Base-by-base conservation (phyloP, 2,888 invertebrate genomes). In the Miltochrista miniata region DNA sequence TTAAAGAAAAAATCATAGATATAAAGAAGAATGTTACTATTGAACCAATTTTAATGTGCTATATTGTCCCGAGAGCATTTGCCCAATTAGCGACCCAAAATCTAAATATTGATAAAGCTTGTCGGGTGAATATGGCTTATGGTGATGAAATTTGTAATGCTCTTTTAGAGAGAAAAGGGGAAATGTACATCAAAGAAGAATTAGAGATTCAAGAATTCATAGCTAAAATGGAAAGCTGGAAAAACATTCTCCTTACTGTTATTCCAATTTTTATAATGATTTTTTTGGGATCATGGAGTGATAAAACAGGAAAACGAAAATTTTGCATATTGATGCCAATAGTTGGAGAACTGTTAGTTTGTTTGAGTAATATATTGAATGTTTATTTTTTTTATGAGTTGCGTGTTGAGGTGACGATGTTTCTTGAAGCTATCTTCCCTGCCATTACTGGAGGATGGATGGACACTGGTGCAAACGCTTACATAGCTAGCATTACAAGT, bases 51-150 rank as follows among this genome's bases (percentile, higher is more conserved):
- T 72, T 95, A 42, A 92, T 93, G 1, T 93, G 93, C 49, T 94
- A 93, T 67, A 93, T 94, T 0, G 85, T 95, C 60, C 94, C 95
- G 1, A 93, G 93, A 58, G 92, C 92, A 0, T 70, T 94, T n/a
- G 94, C 95, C 0, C 93, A 94, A 54, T 79, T 97, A 48, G 96
- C 96, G 3, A 96, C 96, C 8, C 31, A 31, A 31, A 31, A 31
- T 11, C 31, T 31, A 31, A 31, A 31, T 31, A 10, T 31, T 7
- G 96, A 96, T 74, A 97, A 97, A 83, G 96, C 96, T 0, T 97
- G 97, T 70, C 87, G 96, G 18, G 96, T 97, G 0, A 97, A 97
- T 74, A 89, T 96, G 72, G 90, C 89, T 0, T 96, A 95, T 73
- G 92, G 94, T 0, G 93, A 94, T 44, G 87, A 92, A 48, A 93